A percentile compares a stretch with the other conserved stretches of the same genome.
Evolutionary conservation across 2,797 vertebrate genomes (phyloP).

Genomic region (Taenioides sp.): DNA sequence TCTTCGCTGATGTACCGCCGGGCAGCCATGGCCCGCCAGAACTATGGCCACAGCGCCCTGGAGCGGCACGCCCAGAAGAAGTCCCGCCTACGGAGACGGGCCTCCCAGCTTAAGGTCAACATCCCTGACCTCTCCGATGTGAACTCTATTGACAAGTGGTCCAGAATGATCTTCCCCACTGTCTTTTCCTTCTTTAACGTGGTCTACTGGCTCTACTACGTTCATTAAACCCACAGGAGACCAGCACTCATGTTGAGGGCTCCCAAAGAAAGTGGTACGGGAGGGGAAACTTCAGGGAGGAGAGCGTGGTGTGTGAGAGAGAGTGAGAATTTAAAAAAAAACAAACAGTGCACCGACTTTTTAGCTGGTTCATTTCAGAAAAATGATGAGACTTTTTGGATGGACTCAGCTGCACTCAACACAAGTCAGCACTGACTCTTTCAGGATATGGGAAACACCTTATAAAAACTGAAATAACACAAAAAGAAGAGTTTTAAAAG

Average conservation of each 20-base stretch:
- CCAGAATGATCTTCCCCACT: conserved; percentile 97
- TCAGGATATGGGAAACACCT: conserved; percentile 88
- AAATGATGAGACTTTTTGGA: conserved; percentile 75
- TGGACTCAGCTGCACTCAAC: conserved; percentile 80
- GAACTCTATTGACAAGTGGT: conserved; percentile 99
- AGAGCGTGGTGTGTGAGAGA: conserved; percentile 47
- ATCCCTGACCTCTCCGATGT: conserved; percentile 99
- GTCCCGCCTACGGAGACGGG: conserved; percentile 93
- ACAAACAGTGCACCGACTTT: conserved; percentile 70
- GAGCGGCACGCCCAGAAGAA: conserved; percentile 98
- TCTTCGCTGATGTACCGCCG: conserved; percentile 95
- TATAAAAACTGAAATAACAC: conserved; percentile 83
- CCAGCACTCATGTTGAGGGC: conserved; percentile 40
- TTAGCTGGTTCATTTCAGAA: conserved; percentile 80
- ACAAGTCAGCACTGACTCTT: conserved; percentile 85
- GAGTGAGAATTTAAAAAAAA: conserved; percentile 60
- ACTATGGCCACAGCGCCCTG: conserved; percentile 93
- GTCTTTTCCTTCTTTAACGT: conserved; percentile 99
- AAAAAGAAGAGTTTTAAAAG: conserved; percentile 70
- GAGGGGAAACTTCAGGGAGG: conserved; percentile 28
- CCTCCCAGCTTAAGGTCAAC: conserved; percentile 97
- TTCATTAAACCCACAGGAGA: conserved; percentile 85
- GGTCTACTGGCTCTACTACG: conserved; percentile 99
- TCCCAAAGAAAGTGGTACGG: conserved; percentile 26
- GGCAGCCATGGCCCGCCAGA: conserved; percentile 91